Conservation (phyloP, 2,113 vertebrate species). For the Mus spicilegus region DNA sequence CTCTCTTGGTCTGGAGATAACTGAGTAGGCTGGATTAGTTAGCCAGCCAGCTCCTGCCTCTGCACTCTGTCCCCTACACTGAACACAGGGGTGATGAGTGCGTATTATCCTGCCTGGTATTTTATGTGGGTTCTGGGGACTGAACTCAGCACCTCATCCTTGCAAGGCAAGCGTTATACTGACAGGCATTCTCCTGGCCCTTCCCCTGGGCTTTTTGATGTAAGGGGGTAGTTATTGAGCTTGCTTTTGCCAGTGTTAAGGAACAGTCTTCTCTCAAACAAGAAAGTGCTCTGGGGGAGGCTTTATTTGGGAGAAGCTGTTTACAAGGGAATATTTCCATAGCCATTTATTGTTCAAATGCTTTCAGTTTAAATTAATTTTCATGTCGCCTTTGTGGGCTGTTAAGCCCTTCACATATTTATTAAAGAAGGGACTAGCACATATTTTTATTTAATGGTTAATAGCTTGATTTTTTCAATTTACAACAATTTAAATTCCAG, state of each 20-base stretch:
- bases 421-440: not conserved
- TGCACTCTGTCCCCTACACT: not conserved
- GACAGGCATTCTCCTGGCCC: not conserved
- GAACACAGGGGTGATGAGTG: not conserved
- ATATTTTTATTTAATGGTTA: conserved; percentile 4
- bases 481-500: not conserved
- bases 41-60: not conserved
- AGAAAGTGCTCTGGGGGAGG: not conserved
- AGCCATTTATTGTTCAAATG: not conserved
- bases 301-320: not conserved
- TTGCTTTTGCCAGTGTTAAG: not conserved
- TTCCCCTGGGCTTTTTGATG: not conserved
- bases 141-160: not conserved
- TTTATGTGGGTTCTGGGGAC: not conserved
- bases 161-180: not conserved
- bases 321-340: not conserved
- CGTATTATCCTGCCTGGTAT: not conserved
- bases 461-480: conserved; percentile 45
- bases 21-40: not conserved
- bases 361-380: conserved; percentile 44
- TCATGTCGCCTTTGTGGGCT: not conserved
- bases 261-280: not conserved
- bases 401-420: not conserved
- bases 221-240: not conserved
- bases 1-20: not conserved